Base-by-base conservation (phyloP, 2,113 vertebrate species). In the Sigmodon hispidus region DNA sequence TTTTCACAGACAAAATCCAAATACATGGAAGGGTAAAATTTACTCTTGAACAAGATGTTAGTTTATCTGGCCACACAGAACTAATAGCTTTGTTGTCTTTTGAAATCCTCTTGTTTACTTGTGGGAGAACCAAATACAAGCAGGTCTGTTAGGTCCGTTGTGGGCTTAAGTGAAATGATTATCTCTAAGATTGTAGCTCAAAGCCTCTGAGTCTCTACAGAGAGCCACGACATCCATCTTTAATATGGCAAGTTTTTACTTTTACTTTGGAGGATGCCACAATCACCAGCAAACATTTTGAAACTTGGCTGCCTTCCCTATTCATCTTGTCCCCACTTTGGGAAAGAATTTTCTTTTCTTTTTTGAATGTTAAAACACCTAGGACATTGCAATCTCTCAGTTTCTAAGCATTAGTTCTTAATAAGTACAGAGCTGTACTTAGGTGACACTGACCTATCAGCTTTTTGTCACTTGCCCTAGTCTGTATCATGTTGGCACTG, bases 361-460 rank as follows among this genome's bases (percentile, higher is more conserved):
- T 63, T 63, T 73, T 87, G 26, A 48, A 34, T 77, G 75, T 93
- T 76, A 93, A 92, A 97, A 96, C 48, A 59, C 22, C 89, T 26
- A 79, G 36, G 36, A 67, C 75, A 93, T 90, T 61, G 75, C 72
- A 76, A 70, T 36, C 61, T 45, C 65, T 90, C 50, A 19, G 17
- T 84, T 87, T 93, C 40, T 81, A 48, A 87, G 29, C 69, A 89
- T 89, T 69, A 87, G 84, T 96, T 92, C 75, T 96, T 67, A 55
- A 0, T 92, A 79, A 94, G 57, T 70, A 55, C 36, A 87, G 34
- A 83, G 40, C 36, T 11, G 9, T 96, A 43, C 57, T 95, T 90
- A 91, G 48, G 79, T 93, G 67, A 93, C 86, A 77, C n/a, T 86
- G 40, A 94, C 90, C 69, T 98, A 92, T 94, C 85, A 95, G 89